Conservation (phyloP, 2,113 vertebrate genomes). For the Nansenia antarctica region DNA sequence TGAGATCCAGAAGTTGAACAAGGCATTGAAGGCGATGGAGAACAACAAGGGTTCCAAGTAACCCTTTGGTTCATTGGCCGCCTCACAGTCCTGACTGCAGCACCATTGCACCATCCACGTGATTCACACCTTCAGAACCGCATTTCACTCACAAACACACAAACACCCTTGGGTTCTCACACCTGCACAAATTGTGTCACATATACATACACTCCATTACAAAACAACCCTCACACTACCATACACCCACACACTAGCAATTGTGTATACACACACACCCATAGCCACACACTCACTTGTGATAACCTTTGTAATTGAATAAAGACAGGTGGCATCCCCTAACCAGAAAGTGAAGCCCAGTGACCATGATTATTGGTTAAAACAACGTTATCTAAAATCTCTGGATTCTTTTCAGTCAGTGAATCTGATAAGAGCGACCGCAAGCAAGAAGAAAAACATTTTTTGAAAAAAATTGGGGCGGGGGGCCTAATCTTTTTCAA, state of each 20-base stretch:
- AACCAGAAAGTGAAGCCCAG: background rate
- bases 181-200: background rate
- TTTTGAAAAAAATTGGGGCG: too few relatives aligned
- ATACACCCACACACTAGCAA: background rate
- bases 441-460: too few relatives aligned
- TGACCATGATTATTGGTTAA: background rate
- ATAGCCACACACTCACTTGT: background rate
- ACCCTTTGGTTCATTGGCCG: slow-evolving; percentile 21
- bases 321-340: background rate
- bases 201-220: background rate
- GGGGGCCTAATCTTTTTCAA: too few relatives aligned
- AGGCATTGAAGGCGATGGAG: slow-evolving; percentile 38
- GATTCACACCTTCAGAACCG: slow-evolving; percentile 12
- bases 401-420: background rate
- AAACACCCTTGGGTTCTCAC: background rate
- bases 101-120: slow-evolving; percentile 6
- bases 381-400: background rate
- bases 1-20: slow-evolving; percentile 46
- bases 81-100: background rate
- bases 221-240: background rate
- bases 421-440: background rate
- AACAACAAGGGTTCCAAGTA: slow-evolving; percentile 22
- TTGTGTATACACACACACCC: background rate
- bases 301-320: background rate
- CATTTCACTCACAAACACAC: background rate